Evolutionary conservation across 1,140 invertebrate species (phyloP).

Genomic region (Amphibalanus amphitrite): DNA sequence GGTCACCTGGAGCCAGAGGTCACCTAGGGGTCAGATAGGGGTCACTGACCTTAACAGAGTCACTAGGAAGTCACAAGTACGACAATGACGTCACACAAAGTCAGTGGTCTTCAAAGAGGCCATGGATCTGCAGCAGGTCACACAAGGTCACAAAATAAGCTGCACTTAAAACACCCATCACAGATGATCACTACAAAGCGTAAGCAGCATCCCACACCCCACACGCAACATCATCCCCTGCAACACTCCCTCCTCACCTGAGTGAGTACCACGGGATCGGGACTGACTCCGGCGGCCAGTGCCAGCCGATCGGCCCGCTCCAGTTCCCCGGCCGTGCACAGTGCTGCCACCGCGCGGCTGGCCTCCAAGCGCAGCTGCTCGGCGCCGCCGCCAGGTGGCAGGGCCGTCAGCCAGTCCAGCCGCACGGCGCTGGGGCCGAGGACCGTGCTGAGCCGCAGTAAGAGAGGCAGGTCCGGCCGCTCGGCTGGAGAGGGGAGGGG

Average conservation of each 20-base stretch:
- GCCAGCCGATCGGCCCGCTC: neutral
- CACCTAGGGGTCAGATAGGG: neutral
- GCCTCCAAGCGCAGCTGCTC: neutral
- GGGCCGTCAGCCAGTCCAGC: neutral
- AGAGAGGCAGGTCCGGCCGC: neutral
- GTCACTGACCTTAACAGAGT: too few species aligned
- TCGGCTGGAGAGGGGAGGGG: too few species aligned
- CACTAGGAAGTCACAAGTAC: too few species aligned
- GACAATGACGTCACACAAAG: too few species aligned
- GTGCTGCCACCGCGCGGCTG: neutral
- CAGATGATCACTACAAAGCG: too few species aligned
- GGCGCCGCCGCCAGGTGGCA: neutral
- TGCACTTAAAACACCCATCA: too few species aligned
- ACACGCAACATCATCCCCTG: too few species aligned
- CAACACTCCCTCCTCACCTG: neutral
- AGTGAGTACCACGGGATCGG: neutral
- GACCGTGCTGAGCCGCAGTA: neutral
- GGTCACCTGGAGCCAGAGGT: neutral
- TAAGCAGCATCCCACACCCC: too few species aligned
- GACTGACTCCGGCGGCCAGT: neutral
- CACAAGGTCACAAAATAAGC: too few species aligned
- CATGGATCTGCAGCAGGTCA: too few species aligned
- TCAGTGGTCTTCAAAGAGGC: too few species aligned
- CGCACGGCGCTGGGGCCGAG: neutral
- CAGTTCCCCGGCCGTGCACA: neutral